These are phyloP conservation scores for Tetramorium alpestre DNA, from an alignment of 1,140 invertebrate species.

Conservation along the genomic window DNA sequence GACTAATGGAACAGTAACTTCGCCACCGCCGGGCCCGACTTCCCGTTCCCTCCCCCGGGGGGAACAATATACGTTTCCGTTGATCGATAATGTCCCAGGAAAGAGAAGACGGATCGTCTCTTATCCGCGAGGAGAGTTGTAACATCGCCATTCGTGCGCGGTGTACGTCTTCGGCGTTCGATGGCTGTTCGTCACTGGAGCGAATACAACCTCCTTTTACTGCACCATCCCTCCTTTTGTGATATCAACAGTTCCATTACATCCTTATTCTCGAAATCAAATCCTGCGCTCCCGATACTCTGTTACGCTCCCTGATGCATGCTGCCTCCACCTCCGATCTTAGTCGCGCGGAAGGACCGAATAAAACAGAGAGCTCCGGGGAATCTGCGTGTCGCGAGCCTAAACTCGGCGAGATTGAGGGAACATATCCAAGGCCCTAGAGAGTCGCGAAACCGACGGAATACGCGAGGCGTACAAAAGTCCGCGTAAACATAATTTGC, in stretches of 20 bases:
- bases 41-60: conserved; percentile 10
- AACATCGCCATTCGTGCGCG: conserved; percentile 3
- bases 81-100: conserved; percentile 55
- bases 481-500: not conserved
- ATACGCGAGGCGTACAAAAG: not conserved
- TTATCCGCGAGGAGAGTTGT: conserved; percentile 43
- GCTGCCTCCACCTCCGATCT: not conserved
- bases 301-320: not conserved
- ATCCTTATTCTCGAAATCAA: conserved; percentile 31
- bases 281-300: conserved; percentile 6
- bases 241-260: conserved; percentile 33
- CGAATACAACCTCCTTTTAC: not conserved
- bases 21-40: conserved; percentile 17
- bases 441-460: not conserved
- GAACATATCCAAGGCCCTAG: not conserved
- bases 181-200: conserved; percentile 12
- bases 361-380: conserved; percentile 7
- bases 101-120: conserved; percentile 56
- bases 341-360: not conserved
- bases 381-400: not conserved
- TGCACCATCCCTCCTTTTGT: not conserved
- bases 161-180: not conserved
- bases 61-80: conserved; percentile 59
- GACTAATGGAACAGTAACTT: conserved; percentile 60
- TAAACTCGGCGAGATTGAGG: not conserved